Base-by-base conservation (phyloP, 2,113 vertebrate genomes). In the Protomyctophum bolini region DNA sequence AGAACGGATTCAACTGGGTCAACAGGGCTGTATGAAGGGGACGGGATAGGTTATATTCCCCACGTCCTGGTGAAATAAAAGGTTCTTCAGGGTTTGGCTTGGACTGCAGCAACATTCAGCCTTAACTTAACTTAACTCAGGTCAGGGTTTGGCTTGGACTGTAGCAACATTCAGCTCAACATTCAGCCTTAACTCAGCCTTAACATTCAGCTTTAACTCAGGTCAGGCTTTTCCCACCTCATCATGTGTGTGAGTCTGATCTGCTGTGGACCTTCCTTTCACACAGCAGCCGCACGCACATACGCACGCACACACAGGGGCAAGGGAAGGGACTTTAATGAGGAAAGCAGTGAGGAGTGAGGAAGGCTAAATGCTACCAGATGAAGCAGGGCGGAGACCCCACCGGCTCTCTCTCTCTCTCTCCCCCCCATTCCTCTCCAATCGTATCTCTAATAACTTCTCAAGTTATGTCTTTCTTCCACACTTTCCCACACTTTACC, bases 361-460 rank as follows among this genome's bases (percentile, higher is more conserved):
- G 56, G 68, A 52, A 51, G 74, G 60, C 70, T 91, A 88, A 89
- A 85, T 56, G 73, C 71, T 83, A 84, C 83, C 90, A 92, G 89
- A 89, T 92, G 88, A 77, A 48, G 41, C 47, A 2, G 45, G 68
- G 10, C 3, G 46, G 62, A 7, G 52, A 68, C 65, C 76, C 58
- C 68, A 63, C 59, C 57, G 3, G 6, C 57, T 74, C 60, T 9
- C 15, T 58, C 62, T 72, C 54, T 59, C 29, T 73, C 73, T 75
- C 21, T 21, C 21, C 70, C 70, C 33, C 55, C 33, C 33, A 75
- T 29, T 63, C 79, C 66, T 73, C 68, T 74, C 81, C 57, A 62
- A 72, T n/a, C 46, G 48, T 87, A 78, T 70, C 78, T 82, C 79
- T 76, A 80, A 77, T 77, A 80, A 81, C 75, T 21, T 85, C 63